Percentiles rank a stretch among this genome's conserved stretches.
These are phyloP conservation scores for Oceanodroma leucorhoa DNA, from an alignment of 2,797 vertebrate genomes.

Conservation along the genomic window DNA sequence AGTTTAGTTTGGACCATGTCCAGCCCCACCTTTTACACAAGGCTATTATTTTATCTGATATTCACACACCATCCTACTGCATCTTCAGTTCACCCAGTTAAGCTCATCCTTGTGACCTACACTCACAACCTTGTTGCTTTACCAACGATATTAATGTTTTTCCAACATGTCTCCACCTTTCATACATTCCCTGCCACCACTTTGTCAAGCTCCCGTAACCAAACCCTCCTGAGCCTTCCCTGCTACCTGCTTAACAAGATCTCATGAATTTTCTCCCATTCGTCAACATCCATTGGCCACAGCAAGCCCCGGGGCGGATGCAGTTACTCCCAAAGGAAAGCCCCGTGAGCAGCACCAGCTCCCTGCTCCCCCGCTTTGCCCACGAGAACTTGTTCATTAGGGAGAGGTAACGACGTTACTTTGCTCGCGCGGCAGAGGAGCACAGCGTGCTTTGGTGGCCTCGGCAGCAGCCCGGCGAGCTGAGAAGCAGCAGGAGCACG, in stretches of 20 bases:
- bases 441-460: rapidly evolving
- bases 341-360: not conserved
- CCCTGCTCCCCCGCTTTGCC: not conserved
- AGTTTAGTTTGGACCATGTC: rapidly evolving
- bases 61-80: not conserved
- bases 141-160: rapidly evolving
- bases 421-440: rapidly evolving
- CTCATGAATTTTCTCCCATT: not conserved
- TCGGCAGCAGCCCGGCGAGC: not conserved
- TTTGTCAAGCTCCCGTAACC: not conserved
- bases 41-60: not conserved
- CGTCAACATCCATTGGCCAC: not conserved
- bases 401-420: rapidly evolving
- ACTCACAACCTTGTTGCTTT: no score
- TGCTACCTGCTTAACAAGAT: not conserved
- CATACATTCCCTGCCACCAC: not conserved
- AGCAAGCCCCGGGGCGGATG: rapidly evolving
- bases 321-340: not conserved
- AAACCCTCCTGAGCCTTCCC: not conserved
- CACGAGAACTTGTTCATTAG: rapidly evolving
- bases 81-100: not conserved
- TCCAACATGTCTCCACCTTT: not conserved
- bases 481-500: not conserved
- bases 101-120: not conserved
- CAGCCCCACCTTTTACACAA: not conserved